These are phyloP conservation scores for Boulengeromyrus knoepffleri DNA, from an alignment of 2,113 vertebrate species.

Conservation along the genomic window DNA sequence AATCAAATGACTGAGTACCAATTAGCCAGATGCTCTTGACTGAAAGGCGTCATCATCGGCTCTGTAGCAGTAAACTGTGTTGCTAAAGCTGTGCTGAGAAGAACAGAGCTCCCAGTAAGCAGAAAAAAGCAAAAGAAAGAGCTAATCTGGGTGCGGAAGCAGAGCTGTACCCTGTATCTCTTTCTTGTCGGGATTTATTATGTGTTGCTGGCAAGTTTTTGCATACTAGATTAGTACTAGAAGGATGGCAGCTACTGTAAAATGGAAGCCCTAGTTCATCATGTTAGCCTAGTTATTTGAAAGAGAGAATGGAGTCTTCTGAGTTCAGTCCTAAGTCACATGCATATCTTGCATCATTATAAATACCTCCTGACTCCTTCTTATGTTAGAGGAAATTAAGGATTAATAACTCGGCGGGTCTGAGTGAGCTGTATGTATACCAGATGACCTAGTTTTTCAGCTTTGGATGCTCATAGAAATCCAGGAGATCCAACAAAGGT, in stretches of 20 bases:
- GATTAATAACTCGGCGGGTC: not conserved
- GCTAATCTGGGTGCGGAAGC: constrained; percentile 27
- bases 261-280: constrained; percentile 54
- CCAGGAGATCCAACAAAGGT: not conserved
- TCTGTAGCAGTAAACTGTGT: not conserved
- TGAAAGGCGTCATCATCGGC: not conserved
- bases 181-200: constrained; percentile 36
- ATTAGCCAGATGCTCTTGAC: not conserved
- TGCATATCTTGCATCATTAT: constrained; percentile 10
- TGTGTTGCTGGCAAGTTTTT: constrained; percentile 33
- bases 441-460: not conserved
- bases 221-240: constrained; percentile 38
- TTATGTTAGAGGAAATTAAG: not conserved
- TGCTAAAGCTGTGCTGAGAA: not conserved
- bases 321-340: constrained; percentile 38
- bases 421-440: not conserved
- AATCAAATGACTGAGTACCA: not conserved
- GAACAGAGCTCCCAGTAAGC: not conserved
- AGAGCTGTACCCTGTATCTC: not conserved
- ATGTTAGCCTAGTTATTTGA: constrained; percentile 63
- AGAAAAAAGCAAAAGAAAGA: not conserved
- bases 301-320: constrained; percentile 31
- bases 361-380: constrained; percentile 18
- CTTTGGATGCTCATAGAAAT: not conserved
- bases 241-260: constrained; percentile 40